Base-by-base conservation (phyloP, 2,797 vertebrate genomes). In the Gila robusta region DNA sequence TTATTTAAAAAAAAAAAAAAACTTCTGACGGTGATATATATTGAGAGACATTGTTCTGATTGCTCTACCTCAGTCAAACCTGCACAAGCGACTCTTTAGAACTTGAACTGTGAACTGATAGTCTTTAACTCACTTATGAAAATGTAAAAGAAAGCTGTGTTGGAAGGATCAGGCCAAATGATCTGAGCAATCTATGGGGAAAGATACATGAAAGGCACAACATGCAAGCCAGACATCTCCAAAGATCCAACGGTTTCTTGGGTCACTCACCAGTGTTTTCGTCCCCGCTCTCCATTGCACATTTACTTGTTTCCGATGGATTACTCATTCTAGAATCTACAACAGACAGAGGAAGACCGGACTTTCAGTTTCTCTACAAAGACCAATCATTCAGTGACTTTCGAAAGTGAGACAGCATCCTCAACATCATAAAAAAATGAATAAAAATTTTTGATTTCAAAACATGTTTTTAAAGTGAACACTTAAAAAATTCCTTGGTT, bases 291-390 rank as follows among this genome's bases (percentile, higher is more conserved):
- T 99, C 98, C 97, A 99, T 96, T 93, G 97, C 96, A 93, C 97
- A 96, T 98, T 99, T 99, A 97, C 93, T 96, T 87, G 94, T 95
- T 97, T 98, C 97, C 96, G 98, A 97, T 94, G 97, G 97, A 97
- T 97, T 98, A 96, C 96, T 99, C 98, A 99, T 98, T 98, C 97
- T 98, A 94, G 96, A 96, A 96, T 99, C 98, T 99, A 94, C 89
- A 95, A 95, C 92, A 95, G 94, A 92, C 90, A 96, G 90, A 96
- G 86, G 59, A 69, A 71, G 72, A 47, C 54, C 54, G 49, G 14
- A 85, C 83, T 71, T 72, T 71, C 41, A 88, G 72, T 32, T 28
- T 79, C 54, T 59, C 56, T 28, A 67, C n/a, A 74, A 67, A 79
- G 9, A 76, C 87, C n/a, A 91, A 67, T 32, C 64, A 69, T 28